Percentiles rank a stretch among this genome's conserved stretches.
phyloP scores from a whole-genome alignment of 2,888 invertebrate genomes.

The Synergus itoensis region DNA sequence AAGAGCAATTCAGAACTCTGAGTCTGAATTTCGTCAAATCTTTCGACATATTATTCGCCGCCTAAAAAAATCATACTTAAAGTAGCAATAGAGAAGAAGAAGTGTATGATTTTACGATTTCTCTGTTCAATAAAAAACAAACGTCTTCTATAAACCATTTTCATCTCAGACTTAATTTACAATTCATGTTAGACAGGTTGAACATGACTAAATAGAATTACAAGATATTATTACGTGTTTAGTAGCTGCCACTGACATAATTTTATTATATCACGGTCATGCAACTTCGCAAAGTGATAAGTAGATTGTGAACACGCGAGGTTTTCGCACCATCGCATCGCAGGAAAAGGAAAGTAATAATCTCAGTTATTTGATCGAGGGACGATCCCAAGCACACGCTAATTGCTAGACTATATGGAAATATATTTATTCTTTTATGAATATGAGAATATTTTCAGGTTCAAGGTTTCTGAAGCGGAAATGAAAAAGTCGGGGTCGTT shows the following conservation, averaged over 20 bases:
- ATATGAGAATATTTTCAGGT: constrained; percentile 27
- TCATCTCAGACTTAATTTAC: background rate
- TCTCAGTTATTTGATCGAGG: constrained; percentile 51
- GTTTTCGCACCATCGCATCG: constrained; percentile 22
- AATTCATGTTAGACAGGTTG: background rate
- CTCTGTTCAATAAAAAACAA: too few species aligned
- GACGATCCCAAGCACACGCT: constrained; percentile 50
- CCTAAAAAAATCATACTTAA: background rate
- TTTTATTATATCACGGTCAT: constrained; percentile 2
- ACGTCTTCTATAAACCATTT: too few species aligned
- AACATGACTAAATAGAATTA: constrained; percentile 2
- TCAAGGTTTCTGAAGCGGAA: constrained; percentile 39
- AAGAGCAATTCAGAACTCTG: background rate
- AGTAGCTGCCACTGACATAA: constrained; percentile 24
- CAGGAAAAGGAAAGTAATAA: constrained; percentile 46
- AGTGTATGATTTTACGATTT: too few species aligned
- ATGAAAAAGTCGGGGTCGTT: background rate
- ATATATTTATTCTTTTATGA: constrained; percentile 44
- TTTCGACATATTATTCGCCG: constrained; percentile 5
- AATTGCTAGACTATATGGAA: constrained; percentile 54
- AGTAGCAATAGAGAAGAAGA: too few species aligned
- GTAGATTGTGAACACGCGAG: constrained; percentile 30
- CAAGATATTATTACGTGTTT: constrained; percentile 16
- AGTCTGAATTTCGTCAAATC: constrained; percentile 3
- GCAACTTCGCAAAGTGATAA: constrained; percentile 13